Evolutionary conservation across 2,797 vertebrate species (phyloP).

Genomic region (Clarias platycephalus): DNA sequence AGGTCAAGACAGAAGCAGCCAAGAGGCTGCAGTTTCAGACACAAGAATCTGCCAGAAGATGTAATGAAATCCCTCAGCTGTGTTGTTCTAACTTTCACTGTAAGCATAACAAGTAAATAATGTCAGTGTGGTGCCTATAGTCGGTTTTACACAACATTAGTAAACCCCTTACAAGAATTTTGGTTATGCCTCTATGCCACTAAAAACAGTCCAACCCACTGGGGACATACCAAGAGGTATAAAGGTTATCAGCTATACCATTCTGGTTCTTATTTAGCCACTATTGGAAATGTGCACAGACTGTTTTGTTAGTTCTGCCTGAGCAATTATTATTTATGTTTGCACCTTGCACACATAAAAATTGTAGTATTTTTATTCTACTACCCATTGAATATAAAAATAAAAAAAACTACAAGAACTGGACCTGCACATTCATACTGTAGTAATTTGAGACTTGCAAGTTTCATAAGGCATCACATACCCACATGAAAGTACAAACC

Average conservation of each 20-base stretch:
- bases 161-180: neutral
- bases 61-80: constrained; percentile 31
- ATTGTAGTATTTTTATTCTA: neutral
- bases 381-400: neutral
- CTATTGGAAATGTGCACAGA: neutral
- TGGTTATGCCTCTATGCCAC: neutral
- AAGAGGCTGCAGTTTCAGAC: constrained; percentile 39
- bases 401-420: neutral
- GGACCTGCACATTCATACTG: neutral
- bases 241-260: neutral
- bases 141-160: constrained; percentile 4
- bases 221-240: neutral
- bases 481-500: neutral
- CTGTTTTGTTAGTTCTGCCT: neutral
- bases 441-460: neutral
- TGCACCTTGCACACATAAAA: too few species aligned
- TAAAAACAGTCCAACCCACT: neutral
- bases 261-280: neutral
- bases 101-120: constrained; percentile 24
- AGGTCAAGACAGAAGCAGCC: constrained; percentile 43
- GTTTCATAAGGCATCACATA: neutral
- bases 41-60: constrained; percentile 43
- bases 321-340: neutral
- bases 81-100: constrained; percentile 1
- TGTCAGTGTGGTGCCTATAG: neutral